phyloP scores from a whole-genome alignment of 2,113 vertebrate species.

The Xiphophorus couchianus region DNA sequence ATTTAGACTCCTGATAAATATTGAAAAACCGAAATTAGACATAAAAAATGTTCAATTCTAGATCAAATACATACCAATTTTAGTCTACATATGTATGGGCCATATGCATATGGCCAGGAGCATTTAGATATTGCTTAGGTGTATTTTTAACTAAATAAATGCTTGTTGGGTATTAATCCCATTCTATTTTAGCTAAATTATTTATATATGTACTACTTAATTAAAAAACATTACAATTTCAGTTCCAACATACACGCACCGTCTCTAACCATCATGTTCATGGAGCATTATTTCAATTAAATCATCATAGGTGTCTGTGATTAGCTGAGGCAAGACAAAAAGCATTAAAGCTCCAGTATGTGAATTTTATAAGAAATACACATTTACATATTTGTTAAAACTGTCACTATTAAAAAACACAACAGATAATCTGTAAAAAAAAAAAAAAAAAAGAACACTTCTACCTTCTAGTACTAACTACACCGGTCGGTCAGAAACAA shows the following conservation, averaged over 20 bases:
- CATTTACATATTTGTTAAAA: too few relatives aligned
- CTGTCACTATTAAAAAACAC: too few relatives aligned
- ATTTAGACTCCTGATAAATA: background rate
- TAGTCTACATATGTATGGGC: background rate
- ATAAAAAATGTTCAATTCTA: background rate
- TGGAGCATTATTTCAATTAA: background rate
- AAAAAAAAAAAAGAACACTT: too few relatives aligned
- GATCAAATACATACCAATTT: background rate
- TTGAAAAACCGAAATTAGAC: background rate
- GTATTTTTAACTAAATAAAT: background rate
- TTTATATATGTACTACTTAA: background rate
- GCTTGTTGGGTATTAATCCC: too few relatives aligned
- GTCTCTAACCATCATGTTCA: background rate
- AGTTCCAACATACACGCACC: background rate
- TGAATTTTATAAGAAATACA: too few relatives aligned
- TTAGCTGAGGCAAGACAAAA: background rate
- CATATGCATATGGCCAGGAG: too few relatives aligned
- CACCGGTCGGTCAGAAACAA: too few relatives aligned
- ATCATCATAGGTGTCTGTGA: background rate
- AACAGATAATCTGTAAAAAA: too few relatives aligned
- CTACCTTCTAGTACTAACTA: too few relatives aligned
- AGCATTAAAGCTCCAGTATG: too few relatives aligned
- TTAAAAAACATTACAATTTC: background rate
- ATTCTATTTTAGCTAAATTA: too few relatives aligned
- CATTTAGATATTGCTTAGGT: background rate